These are phyloP conservation scores for Petroica traversi DNA, from an alignment of 2,113 vertebrate species.

Conservation along the genomic window DNA sequence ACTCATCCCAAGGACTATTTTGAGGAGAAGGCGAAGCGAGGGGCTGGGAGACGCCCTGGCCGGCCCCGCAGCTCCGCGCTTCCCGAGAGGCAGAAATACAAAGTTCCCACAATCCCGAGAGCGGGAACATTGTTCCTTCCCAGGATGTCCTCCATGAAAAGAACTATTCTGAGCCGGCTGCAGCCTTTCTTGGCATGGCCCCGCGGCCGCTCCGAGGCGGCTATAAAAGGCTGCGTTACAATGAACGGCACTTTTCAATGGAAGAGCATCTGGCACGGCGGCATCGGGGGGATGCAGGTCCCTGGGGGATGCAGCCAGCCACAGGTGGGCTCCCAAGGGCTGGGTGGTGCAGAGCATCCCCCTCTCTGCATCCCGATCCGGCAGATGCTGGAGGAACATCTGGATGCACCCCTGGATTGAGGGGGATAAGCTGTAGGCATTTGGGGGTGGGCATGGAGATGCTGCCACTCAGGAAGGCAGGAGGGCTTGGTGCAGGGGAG, in stretches of 20 bases:
- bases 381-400: fast-evolving
- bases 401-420: background rate
- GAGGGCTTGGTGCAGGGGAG: background rate
- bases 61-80: background rate
- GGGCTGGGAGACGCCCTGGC: conserved; percentile 22
- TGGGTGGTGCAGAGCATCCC: background rate
- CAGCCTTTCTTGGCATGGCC: conserved; percentile 58
- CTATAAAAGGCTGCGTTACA: conserved; percentile 40
- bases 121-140: conserved; percentile 63
- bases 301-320: background rate
- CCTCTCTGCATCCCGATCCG: background rate
- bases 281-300: background rate
- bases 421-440: background rate
- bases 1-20: background rate
- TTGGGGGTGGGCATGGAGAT: background rate
- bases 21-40: background rate
- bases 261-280: background rate
- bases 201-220: background rate
- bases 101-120: conserved; percentile 62
- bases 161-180: conserved; percentile 66
- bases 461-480: background rate
- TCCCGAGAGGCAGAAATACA: background rate
- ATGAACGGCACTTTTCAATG: conserved; percentile 46
- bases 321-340: background rate
- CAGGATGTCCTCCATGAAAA: conserved; percentile 70